Percentiles rank a stretch among this genome's conserved stretches.
Evolutionary conservation across 2,888 invertebrate genomes (phyloP).

Genomic region (Blera fallax): DNA sequence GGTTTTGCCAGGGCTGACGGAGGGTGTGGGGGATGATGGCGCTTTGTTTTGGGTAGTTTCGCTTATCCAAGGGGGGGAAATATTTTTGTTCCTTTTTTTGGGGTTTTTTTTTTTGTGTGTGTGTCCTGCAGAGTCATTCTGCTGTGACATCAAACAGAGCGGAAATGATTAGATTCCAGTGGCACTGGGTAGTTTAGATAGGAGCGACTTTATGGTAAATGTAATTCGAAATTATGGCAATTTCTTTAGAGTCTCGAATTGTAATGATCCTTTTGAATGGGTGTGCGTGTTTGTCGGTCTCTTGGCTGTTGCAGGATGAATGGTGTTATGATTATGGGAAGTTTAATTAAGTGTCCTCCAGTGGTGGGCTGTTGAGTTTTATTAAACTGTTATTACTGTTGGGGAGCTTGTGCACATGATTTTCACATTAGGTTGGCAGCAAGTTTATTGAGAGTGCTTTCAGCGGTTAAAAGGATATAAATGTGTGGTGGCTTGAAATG

Average conservation of each 20-base stretch:
- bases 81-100: background rate
- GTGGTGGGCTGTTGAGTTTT: slow-evolving; percentile 10
- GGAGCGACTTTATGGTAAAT: slow-evolving; percentile 6
- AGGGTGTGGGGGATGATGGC: background rate
- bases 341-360: slow-evolving; percentile 44
- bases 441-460: background rate
- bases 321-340: slow-evolving; percentile 27
- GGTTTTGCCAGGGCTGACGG: slow-evolving; percentile 8
- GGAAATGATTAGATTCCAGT: slow-evolving; percentile 50
- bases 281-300: no score
- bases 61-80: background rate
- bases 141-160: slow-evolving; percentile 38
- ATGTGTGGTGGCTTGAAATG: background rate
- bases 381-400: slow-evolving; percentile 16
- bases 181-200: background rate
- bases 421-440: slow-evolving; percentile 4
- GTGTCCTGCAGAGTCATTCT: slow-evolving; percentile 26
- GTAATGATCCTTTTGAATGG: background rate
- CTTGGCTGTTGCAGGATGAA: background rate
- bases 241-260: background rate
- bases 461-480: background rate
- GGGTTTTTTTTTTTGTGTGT: background rate
- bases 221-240: slow-evolving; percentile 16
- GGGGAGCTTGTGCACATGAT: slow-evolving; percentile 25
- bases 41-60: slow-evolving; percentile 1